phyloP scores from a whole-genome alignment of 1,140 invertebrate species.

The Leptopilina boulardi region DNA sequence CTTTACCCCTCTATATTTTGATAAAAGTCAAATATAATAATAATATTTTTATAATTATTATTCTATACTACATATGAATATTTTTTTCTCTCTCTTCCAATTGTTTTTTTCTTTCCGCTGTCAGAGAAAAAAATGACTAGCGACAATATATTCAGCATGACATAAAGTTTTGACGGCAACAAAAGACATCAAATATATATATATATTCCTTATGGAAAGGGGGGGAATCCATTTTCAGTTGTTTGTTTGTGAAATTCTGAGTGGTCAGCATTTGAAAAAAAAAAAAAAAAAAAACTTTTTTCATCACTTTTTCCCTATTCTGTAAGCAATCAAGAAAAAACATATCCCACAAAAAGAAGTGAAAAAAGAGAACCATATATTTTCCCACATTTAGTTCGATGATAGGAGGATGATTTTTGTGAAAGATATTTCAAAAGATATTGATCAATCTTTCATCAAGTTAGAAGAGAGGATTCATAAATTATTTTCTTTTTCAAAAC shows the following conservation, averaged over 20 bases:
- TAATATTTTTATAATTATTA: too few relatives aligned
- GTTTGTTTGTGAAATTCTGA: background rate
- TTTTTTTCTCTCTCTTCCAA: too few relatives aligned
- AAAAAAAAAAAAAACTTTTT: too few relatives aligned
- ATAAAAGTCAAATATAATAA: background rate
- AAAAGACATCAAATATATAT: background rate
- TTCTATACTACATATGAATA: too few relatives aligned
- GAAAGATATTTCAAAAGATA: background rate
- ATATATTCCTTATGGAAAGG: background rate
- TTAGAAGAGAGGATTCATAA: background rate
- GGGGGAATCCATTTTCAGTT: background rate
- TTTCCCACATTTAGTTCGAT: background rate
- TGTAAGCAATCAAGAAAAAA: background rate
- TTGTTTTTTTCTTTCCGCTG: too few relatives aligned
- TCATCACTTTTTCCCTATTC: constrained; percentile 3
- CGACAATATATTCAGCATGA: too few relatives aligned
- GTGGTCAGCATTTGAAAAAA: background rate
- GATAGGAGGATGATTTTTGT: background rate
- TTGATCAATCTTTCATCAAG: background rate
- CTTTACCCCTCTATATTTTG: background rate
- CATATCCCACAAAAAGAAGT: background rate
- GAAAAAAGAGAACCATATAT: constrained; percentile 35
- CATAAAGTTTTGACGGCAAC: too few relatives aligned
- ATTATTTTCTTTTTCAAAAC: background rate
- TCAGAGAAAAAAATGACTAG: too few relatives aligned